Evolutionary conservation across 1,140 invertebrate genomes (phyloP), one percentile per base, ranked within the genome.

Genomic region (Euura lappo): DNA sequence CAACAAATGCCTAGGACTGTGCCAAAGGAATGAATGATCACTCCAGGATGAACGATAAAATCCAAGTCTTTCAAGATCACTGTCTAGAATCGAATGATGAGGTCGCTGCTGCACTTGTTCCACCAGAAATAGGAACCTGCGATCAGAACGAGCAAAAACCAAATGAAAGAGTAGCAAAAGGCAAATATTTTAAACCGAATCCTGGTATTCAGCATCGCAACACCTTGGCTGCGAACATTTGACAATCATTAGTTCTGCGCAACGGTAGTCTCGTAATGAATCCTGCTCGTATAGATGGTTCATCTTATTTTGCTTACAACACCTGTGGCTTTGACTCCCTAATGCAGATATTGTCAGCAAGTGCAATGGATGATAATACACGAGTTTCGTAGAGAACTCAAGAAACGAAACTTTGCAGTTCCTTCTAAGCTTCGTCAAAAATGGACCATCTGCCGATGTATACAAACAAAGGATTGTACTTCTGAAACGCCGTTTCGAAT

Each of bases 221-320:
- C 47, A 51, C 47, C 11, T 51, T 51, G 47, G 47, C 47, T 11
- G 47, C 47, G 5, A 51, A 51, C 47, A 51, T 51, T 51, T 11
- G 11, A 42, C 4, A 43, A 11, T 68, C 43, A n/a, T 42, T 47
- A n/a, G 51, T 68, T 42, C 47, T 51, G 11, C 47, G 11, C 5
- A 51, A 51, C 11, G 47, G 47, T 51, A 51, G 11, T 51, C 47
- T 51, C 47, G 47, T 51, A 51, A 51, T 11, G 5, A 6, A 51
- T 5, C 47, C 47, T 51, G 47, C 47, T 51, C 13, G 4, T 44
- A 60, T 44, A 47, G 66, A 46, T 43, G 66, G 66, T 10, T 42
- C 65, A 44, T 45, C 44, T 43, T 72, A 72, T 47, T 68, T 72
- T 13, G 45, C 68, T 10, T 13, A 44, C 11, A 72, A 72, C 68